Conservation (phyloP, 2,113 vertebrate species). For the Clupea harengus region DNA sequence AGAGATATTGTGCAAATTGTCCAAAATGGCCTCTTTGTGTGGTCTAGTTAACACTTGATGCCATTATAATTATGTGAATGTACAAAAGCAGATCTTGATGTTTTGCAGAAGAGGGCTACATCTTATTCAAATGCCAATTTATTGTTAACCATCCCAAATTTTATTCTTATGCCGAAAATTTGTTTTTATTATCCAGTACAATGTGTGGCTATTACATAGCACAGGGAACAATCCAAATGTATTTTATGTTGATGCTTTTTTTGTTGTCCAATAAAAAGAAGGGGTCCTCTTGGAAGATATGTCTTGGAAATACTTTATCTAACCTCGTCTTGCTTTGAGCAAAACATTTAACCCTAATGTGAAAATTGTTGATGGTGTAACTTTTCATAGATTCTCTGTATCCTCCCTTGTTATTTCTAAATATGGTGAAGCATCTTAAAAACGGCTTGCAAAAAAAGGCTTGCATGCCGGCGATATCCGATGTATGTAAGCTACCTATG, state of each 20-base stretch:
- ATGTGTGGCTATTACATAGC: neutral
- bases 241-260: slow-evolving; percentile 2
- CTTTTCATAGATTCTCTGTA: neutral
- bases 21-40: slow-evolving; percentile 42
- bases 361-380: neutral
- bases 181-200: slow-evolving; percentile 14
- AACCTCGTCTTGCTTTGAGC: neutral
- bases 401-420: neutral
- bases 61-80: slow-evolving; percentile 58
- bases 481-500: too few relatives aligned
- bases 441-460: too few relatives aligned
- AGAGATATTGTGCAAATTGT: slow-evolving; percentile 36
- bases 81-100: slow-evolving; percentile 48
- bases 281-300: slow-evolving; percentile 1
- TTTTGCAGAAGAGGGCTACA: slow-evolving; percentile 34
- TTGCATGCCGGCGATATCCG: neutral
- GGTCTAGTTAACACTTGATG: slow-evolving; percentile 42
- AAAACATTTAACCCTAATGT: neutral
- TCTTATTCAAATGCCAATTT: slow-evolving; percentile 18
- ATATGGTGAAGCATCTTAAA: neutral
- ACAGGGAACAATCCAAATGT: neutral
- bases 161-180: neutral
- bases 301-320: neutral
- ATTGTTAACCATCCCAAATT: slow-evolving; percentile 13
- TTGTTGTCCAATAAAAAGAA: slow-evolving; percentile 14